phyloP scores from a whole-genome alignment of 2,888 invertebrate species.

The Drosophila trichaetosa region DNA sequence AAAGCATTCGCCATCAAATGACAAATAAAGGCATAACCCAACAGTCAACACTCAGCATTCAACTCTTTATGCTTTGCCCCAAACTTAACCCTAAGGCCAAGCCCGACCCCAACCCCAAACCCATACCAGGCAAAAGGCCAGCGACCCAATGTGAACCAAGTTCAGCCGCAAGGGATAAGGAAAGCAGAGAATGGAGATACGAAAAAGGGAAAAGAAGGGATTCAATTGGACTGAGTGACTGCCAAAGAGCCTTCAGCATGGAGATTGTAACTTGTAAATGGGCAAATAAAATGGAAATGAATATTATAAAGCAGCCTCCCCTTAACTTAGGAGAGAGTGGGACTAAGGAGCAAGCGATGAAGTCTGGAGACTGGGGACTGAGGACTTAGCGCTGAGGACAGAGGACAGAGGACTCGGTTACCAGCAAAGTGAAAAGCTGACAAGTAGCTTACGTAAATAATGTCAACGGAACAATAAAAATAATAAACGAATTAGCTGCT shows the following conservation, averaged over 20 bases:
- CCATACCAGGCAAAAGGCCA: conserved; percentile 45
- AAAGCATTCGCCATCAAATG: conserved; percentile 58
- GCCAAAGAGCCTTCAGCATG: conserved; percentile 24
- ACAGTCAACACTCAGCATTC: conserved; percentile 50
- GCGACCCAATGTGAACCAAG: conserved; percentile 48
- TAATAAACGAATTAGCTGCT: conserved; percentile 81
- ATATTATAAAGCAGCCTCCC: conserved; percentile 71
- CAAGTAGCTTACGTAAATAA: conserved; percentile 81
- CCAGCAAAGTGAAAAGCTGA: conserved; percentile 75
- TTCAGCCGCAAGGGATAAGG: conserved; percentile 18
- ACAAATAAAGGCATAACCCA: conserved; percentile 78
- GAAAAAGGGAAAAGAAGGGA: neutral
- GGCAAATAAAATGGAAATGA: conserved; percentile 78
- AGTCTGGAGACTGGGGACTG: neutral
- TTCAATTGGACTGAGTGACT: conserved; percentile 16
- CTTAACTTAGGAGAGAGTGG: conserved; percentile 10
- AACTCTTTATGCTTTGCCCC: conserved; percentile 17
- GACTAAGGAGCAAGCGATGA: neutral
- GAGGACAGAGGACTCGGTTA: conserved; percentile 8
- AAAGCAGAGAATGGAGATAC: conserved; percentile 4
- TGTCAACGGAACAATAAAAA: conserved; percentile 81
- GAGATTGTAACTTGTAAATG: conserved; percentile 70
- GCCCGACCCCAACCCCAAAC: neutral
- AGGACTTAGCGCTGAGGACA: neutral
- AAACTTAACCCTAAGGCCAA: conserved; percentile 1